Evolutionary conservation across 2,113 vertebrate genomes (phyloP).

Genomic region (Cavia aperea): DNA sequence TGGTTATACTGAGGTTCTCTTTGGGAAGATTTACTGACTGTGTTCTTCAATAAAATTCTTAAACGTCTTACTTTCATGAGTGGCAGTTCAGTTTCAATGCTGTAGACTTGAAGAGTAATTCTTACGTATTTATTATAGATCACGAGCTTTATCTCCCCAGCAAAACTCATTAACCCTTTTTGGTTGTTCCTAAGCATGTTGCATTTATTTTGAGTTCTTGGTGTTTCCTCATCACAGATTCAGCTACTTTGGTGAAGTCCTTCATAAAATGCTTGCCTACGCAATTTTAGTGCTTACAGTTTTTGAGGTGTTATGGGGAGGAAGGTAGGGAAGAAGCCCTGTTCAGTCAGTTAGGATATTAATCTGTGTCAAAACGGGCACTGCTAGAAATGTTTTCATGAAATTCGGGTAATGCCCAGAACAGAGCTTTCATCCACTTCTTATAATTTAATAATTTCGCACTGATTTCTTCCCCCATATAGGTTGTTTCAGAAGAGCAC

Average conservation of each 20-base stretch:
- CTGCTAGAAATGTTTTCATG: slow-evolving; percentile 30
- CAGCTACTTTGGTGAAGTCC: background rate
- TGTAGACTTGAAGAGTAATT: background rate
- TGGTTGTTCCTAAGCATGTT: background rate
- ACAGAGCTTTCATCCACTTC: slow-evolving; percentile 10
- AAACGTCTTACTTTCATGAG: background rate
- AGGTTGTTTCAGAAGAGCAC: slow-evolving; percentile 34
- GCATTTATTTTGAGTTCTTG: slow-evolving; percentile 19
- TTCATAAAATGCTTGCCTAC: background rate
- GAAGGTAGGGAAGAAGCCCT: background rate
- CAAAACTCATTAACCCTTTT: background rate
- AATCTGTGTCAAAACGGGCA: slow-evolving; percentile 40
- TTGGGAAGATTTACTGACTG: background rate
- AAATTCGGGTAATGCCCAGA: slow-evolving; percentile 43
- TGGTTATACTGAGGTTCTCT: background rate
- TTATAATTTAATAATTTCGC: slow-evolving; percentile 52
- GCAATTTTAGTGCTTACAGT: background rate
- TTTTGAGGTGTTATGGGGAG: background rate
- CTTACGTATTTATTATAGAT: background rate
- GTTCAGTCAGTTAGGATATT: background rate
- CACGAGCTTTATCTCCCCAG: background rate
- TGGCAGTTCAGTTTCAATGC: background rate
- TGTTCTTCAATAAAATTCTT: background rate
- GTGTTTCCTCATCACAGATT: background rate
- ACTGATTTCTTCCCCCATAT: background rate